These are phyloP conservation scores for Drosophila fulvimacula DNA, from an alignment of 2,888 invertebrate species.

Conservation along the genomic window DNA sequence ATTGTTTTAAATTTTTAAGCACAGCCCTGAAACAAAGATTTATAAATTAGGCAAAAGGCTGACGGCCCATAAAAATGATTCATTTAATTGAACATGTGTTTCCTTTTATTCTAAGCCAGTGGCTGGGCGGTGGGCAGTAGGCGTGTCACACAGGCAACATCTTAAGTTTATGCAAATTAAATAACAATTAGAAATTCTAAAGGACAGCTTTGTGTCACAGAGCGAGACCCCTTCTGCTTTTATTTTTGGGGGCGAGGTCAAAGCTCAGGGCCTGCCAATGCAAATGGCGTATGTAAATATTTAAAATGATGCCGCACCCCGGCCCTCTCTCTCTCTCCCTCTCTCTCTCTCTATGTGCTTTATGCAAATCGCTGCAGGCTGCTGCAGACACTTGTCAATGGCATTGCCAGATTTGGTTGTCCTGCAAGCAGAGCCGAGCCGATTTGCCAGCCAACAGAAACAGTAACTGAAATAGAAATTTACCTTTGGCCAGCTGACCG, in stretches of 20 bases:
- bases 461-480: too few species aligned
- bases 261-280: constrained; percentile 52
- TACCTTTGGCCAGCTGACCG: constrained; percentile 35
- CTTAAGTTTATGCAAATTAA: constrained; percentile 75
- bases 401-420: constrained; percentile 40
- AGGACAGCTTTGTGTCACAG: constrained; percentile 37
- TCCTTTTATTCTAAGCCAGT: constrained; percentile 20
- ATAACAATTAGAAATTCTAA: constrained; percentile 73
- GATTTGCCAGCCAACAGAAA: too few species aligned
- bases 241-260: constrained; percentile 42
- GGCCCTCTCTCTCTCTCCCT: constrained; percentile 1
- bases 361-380: constrained; percentile 46
- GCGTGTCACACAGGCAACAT: not conserved
- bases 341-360: not conserved
- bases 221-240: not conserved
- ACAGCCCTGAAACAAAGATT: constrained; percentile 34
- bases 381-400: constrained; percentile 43
- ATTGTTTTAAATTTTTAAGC: constrained; percentile 54
- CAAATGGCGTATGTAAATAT: constrained; percentile 69
- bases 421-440: constrained; percentile 9
- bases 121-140: not conserved
- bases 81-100: constrained; percentile 64
- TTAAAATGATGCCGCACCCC: constrained; percentile 53
- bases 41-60: constrained; percentile 42
- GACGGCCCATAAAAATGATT: constrained; percentile 59